Conservation (phyloP, 2,113 vertebrate species). For the Salminus brasiliensis region DNA sequence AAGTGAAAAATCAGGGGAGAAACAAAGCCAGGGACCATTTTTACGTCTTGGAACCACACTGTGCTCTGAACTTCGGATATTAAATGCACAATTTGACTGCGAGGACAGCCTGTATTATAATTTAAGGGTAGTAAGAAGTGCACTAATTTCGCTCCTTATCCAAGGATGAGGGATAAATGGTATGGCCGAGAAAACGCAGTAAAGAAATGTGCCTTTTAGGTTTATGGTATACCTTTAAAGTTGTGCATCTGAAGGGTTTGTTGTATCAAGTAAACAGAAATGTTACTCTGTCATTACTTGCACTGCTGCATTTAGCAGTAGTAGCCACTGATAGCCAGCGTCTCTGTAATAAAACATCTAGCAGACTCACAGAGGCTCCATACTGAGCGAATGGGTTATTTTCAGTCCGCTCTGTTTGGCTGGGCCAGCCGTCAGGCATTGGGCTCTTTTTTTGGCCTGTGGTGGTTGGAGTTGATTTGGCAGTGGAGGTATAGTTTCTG, state of each 20-base stretch:
- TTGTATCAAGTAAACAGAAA: neutral
- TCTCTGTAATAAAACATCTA: neutral
- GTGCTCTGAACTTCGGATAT: constrained; percentile 24
- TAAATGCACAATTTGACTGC: constrained; percentile 49
- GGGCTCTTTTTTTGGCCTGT: neutral
- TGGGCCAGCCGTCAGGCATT: neutral
- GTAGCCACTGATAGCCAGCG: neutral
- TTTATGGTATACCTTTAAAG: neutral
- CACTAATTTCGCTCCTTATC: neutral
- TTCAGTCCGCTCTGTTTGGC: constrained; percentile 30
- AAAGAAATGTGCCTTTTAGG: neutral
- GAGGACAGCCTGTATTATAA: constrained; percentile 34
- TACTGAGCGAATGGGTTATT: constrained; percentile 36
- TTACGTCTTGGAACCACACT: constrained; percentile 26
- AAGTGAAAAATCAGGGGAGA: constrained; percentile 34
- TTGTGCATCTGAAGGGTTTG: no score
- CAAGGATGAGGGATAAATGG: no score
- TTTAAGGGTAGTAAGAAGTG: constrained; percentile 6
- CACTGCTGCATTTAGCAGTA: neutral
- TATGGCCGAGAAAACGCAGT: neutral
- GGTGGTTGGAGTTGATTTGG: constrained; percentile 17
- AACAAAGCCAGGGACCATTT: constrained; percentile 43
- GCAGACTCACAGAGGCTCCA: constrained; percentile 1
- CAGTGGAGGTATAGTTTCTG: neutral
- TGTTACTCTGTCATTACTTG: neutral